Evolutionary conservation across 2,888 invertebrate genomes (phyloP), one percentile per base, ranked within the genome.

Genomic region (Stenodema calcarata): DNA sequence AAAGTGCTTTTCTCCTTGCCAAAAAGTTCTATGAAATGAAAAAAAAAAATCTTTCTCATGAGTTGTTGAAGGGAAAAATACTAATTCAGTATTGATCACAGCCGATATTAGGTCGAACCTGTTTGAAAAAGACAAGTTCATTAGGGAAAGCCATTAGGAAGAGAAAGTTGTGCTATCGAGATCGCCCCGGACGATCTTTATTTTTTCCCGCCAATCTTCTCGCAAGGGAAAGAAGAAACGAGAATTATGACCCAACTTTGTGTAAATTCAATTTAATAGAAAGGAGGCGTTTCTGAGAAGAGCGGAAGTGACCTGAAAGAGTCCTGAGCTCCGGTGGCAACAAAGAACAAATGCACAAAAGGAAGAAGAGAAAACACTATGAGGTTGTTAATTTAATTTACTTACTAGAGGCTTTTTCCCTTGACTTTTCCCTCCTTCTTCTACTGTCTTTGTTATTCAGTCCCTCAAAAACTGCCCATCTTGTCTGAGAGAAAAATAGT

Each of bases 301-400:
- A 4, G 35, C 3, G 35, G 73, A 4, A n/a, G n/a, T n/a, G 73
- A 35, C 41, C 28, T 80, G 50, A 54, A 28, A 54, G 80, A 23
- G 50, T n/a, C 16, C 28, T 44, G 44, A 41, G 78, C 44, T 44
- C 28, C 28, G 23, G 44, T 79, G 30, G 23, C 44, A 28, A 80
- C 80, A 80, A 80, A 80, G 80, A 47, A 50, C 80, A 80, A 47
- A 50, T 54, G 54, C 50, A 28, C 47, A 80, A 54, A 80, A 47
- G 80, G 54, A 47, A 30, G 35, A 54, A 80, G 54, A 50, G 54
- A 16, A 80, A 80, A 80, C 54, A 80, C 47, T n/a, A 50, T 28
- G 28, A 80, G 80, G 54, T 54, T 80, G 80, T 54, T 80, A 80
- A 80, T 80, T 80, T 50, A 80, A 80, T 80, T 80, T 50, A 50